These are phyloP conservation scores for Subanguina moxae DNA, from an alignment of 1,140 invertebrate genomes.

Conservation along the genomic window DNA sequence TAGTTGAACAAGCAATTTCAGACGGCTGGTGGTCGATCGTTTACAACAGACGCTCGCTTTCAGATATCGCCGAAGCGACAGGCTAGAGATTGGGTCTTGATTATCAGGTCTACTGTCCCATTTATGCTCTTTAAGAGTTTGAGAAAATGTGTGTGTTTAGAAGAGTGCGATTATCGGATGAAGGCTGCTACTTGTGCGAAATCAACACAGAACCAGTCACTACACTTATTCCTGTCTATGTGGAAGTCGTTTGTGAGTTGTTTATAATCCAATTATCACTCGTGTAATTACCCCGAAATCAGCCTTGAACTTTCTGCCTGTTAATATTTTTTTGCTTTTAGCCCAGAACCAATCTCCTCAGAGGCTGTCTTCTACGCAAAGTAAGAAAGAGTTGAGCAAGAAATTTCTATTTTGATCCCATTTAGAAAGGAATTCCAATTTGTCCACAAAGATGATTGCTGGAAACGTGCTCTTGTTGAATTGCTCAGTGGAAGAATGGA, in stretches of 20 bases:
- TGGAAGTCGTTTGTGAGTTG: slow-evolving; percentile 20
- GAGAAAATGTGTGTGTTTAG: slow-evolving; percentile 6
- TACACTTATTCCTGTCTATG: slow-evolving; percentile 28
- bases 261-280: background rate
- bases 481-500: slow-evolving; percentile 23
- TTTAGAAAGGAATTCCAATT: slow-evolving; percentile 15
- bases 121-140: slow-evolving; percentile 9
- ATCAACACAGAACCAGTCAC: slow-evolving; percentile 34
- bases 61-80: slow-evolving; percentile 25
- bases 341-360: background rate
- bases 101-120: slow-evolving; percentile 9
- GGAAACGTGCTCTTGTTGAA: slow-evolving; percentile 24
- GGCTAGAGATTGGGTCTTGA: slow-evolving; percentile 32
- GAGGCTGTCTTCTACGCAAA: slow-evolving; percentile 2
- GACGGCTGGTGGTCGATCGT: slow-evolving; percentile 25
- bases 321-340: background rate
- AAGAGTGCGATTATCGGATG: slow-evolving; percentile 23
- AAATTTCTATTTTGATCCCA: background rate
- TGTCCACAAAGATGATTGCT: slow-evolving; percentile 19
- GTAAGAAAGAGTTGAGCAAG: background rate
- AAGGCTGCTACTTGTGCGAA: slow-evolving; percentile 37
- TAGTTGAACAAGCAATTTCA: too few species aligned
- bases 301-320: too few species aligned
- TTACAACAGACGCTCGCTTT: slow-evolving; percentile 31
- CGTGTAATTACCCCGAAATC: background rate